Evolutionary conservation across 2,113 vertebrate genomes (phyloP), one percentile per base, ranked within the genome.

Genomic region (Callaeas wilsoni): DNA sequence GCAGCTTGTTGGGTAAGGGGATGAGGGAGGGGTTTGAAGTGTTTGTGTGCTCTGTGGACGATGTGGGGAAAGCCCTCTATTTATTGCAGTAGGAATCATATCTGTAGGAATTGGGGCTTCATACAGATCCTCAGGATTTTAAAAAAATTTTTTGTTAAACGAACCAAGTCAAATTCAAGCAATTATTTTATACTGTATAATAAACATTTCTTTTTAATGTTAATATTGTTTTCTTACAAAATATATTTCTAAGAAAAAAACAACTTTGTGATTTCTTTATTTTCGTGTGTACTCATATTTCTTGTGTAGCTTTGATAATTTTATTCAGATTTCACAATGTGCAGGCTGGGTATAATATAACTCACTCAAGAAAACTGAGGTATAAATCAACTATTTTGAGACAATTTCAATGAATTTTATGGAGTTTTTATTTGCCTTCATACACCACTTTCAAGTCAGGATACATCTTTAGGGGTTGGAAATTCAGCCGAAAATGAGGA

Each of bases 141-240:
- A 8, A 15, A 12, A n/a, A 18, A 13, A 27, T 82, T 94, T 94
- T 81, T 95, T 79, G 81, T 93, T 69, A 53, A 91, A 92, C 25
- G 37, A 93, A 78, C 33, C 26, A 76, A 94, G 74, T 95, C 95
- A 84, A 96, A 94, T 94, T 92, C 90, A 95, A 93, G 80, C 89
- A 75, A 73, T 95, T 95, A 97, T 98, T 98, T 98, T 98, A 97
- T 97, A 97, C 94, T 98, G 95, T 98, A 97, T 76, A 96, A 95
- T 96, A 97, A 97, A 88, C 86, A 76, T 97, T 97, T 94, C 94
- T 91, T 98, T 97, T 94, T 93, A 97, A 97, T 97, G 84, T 97
- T 97, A 89, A 95, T 94, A 96, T 87, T 94, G 96, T 97, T 96
- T 97, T 98, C 97, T 94, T 97, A 97, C 64, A 92, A 98, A 98